Percentiles rank a stretch among this genome's conserved stretches.
phyloP scores from a whole-genome alignment of 2,888 invertebrate genomes.

The Galeopsomyia nigrocyanea region DNA sequence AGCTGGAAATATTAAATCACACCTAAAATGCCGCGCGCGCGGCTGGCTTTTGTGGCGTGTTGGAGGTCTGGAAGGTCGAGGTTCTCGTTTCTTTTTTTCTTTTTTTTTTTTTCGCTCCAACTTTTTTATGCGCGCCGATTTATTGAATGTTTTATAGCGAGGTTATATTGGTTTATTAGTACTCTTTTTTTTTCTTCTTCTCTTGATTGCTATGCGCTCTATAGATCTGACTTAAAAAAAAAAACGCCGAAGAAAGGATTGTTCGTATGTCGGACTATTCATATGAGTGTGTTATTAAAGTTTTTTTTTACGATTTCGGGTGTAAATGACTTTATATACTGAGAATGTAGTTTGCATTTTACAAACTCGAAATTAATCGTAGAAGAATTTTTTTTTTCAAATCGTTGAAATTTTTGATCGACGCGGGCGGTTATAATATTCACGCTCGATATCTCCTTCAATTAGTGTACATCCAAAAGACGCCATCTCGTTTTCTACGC shows the following conservation, averaged over 20 bases:
- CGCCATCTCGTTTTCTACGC: conserved; percentile 26
- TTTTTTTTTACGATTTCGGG: too few relatives aligned
- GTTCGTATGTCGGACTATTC: too few relatives aligned
- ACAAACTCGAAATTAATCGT: too few relatives aligned
- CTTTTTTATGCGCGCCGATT: conserved; percentile 7
- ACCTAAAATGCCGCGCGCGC: conserved; percentile 59
- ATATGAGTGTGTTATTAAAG: too few relatives aligned
- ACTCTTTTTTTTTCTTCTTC: too few relatives aligned
- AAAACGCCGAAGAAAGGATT: too few relatives aligned
- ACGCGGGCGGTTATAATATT: conserved; percentile 38
- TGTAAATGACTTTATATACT: too few relatives aligned
- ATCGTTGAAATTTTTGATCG: not conserved
- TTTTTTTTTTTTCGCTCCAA: not conserved
- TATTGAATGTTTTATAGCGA: conserved; percentile 17
- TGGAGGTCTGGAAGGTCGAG: conserved; percentile 20
- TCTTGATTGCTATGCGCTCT: too few relatives aligned
- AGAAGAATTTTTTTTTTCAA: too few relatives aligned
- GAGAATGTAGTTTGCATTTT: too few relatives aligned
- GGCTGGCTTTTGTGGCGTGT: conserved; percentile 59
- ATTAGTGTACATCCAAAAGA: conserved; percentile 48
- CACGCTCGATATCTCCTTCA: conserved; percentile 44
- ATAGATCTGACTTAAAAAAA: too few relatives aligned
- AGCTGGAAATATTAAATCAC: conserved; percentile 69
- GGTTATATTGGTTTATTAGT: not conserved
- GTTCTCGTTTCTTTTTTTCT: not conserved